Evolutionary conservation across 37 sponge, comb jelly and placozoan genomes (phyloP), one percentile per base, ranked within the genome.

Genomic region (Geodia barretti): DNA sequence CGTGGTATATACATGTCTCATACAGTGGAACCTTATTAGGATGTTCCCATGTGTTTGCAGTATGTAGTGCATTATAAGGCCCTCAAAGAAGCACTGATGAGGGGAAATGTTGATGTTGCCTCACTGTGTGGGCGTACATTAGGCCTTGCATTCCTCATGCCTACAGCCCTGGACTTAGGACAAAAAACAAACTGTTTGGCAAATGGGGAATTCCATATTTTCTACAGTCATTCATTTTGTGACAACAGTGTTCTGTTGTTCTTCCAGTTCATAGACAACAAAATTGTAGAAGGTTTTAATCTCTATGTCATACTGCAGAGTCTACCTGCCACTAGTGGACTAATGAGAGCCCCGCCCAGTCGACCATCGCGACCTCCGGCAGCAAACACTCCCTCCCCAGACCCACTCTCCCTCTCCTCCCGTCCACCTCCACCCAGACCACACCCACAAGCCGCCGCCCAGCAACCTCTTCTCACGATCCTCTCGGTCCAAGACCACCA

Each of bases 311-410:
- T n/a, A n/a, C n/a, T n/a, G n/a, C n/a, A 47, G 54, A 47, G 11
- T 47, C 54, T 14, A 47, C 77, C 64, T 39, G 9, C 32, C 21
- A 7, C 8, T 17, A 37, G 9, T 17, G 54, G 61, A 3, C 64
- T 41, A 73, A 41, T 62, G 2, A 29, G 72, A 26, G 74, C 64
- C n/a, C 61, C 71, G 4, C 80, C 71, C 3, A 79, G 71, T 34
- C 29, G 80, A 28, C 80, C 80, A n/a, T 42, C 80, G 4, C 68
- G 71, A 43, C 80, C 80, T 29, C 80, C 80, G 14, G 36, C 80
- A 30, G 78, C 61, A n/a, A 14, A 35, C 78, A 26, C 67, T 26
- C 41, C 74, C 47, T 43, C 21, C 28, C 37, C 25, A 14, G 37
- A 5, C 58, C 24, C 8, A 21, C 70, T 17, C 54, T 17, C n/a